Conservation (phyloP, 2,113 vertebrate genomes). For the Xerus inauris region DNA sequence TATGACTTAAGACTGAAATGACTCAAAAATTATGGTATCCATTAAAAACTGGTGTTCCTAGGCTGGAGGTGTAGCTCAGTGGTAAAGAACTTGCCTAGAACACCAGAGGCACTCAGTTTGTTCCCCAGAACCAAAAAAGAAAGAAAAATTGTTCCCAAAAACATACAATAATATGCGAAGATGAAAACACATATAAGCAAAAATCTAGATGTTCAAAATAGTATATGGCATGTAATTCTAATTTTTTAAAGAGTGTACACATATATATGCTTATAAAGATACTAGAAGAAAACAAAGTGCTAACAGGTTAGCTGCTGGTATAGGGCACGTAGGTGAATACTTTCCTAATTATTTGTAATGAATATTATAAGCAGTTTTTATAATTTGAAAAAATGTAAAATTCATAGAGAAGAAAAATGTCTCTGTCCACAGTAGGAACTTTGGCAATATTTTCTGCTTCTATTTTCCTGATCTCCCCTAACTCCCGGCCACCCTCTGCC, state of each 20-base stretch:
- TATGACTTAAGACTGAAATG: background rate
- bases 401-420: background rate
- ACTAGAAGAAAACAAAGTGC: background rate
- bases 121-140: background rate
- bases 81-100: too few species aligned
- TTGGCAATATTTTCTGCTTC: background rate
- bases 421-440: background rate
- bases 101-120: too few species aligned
- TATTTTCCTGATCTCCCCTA: background rate
- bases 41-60: background rate
- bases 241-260: background rate
- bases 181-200: background rate
- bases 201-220: background rate
- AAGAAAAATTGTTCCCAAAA: background rate
- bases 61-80: too few species aligned
- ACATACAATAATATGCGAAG: background rate
- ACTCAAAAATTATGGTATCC: background rate
- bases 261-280: background rate
- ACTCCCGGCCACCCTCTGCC: background rate
- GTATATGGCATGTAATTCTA: background rate
- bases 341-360: background rate
- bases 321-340: background rate
- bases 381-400: conserved; percentile 8
- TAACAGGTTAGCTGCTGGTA: background rate
- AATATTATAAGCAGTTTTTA: background rate